These are phyloP conservation scores for Trachelipus rathkii DNA, from an alignment of 1,140 invertebrate species.

Conservation along the genomic window DNA sequence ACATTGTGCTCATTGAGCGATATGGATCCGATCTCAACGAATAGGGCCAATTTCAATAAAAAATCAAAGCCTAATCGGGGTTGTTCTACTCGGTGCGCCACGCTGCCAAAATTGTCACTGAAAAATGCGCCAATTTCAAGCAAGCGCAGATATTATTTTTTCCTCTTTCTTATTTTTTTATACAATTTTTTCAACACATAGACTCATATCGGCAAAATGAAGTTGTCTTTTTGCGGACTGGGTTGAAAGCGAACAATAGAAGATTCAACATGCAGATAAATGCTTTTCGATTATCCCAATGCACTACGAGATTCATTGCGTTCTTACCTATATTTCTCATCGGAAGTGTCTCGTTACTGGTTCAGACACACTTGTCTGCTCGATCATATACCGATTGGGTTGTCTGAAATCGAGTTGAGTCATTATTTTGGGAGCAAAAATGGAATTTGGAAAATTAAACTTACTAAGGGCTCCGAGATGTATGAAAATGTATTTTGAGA, in stretches of 20 bases:
- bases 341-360: constrained; percentile 1
- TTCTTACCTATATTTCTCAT: background rate
- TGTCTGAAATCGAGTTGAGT: too few species aligned
- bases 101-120: constrained; percentile 5
- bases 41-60: constrained; percentile 13
- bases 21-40: constrained; percentile 6
- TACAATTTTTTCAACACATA: background rate
- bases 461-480: too few species aligned
- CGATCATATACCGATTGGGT: background rate
- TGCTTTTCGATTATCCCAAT: background rate
- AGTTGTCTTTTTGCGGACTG: constrained; percentile 3
- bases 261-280: constrained; percentile 6
- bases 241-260: constrained; percentile 7
- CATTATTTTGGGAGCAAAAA: too few species aligned
- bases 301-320: background rate
- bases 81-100: background rate
- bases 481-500: too few species aligned
- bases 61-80: constrained; percentile 11
- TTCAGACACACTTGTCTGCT: background rate
- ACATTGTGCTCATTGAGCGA: constrained; percentile 11
- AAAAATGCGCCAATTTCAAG: constrained; percentile 10
- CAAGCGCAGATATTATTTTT: background rate
- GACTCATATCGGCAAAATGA: constrained; percentile 12
- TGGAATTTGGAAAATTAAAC: too few species aligned
- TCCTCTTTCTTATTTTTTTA: too few species aligned